Base-by-base conservation (phyloP, 2,888 invertebrate genomes). In the Ormyrus rosae region DNA sequence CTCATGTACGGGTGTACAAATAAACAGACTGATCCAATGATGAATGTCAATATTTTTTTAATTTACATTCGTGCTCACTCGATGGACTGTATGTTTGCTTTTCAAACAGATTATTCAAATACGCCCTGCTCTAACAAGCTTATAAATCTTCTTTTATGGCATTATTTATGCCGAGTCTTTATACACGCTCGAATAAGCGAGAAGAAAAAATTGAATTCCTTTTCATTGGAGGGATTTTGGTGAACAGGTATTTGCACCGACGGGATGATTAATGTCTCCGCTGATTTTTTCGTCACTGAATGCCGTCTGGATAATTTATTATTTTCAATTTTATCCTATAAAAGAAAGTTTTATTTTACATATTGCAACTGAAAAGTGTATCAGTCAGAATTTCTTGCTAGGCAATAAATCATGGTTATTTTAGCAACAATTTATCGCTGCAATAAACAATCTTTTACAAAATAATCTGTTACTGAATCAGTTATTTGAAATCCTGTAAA, bases 221-320 rank as follows among this genome's bases (percentile, higher is more conserved):
- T 50, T 65, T 65, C 63, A 19, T 50, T 45, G 45, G 53, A 45
- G 11, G 56, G 69, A 76, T 11, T 56, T 60, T 9, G 34, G 46
- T 6, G 19, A 75, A 3, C 19, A 53, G 56, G 48, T 67, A 60
- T 13, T 45, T 13, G 11, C 19, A 74, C 67, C 19, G 67, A 60
- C 74, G 61, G 53, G 46, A 46, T 63, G 76, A 76, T 69, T 34
- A 76, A 76, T 48, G 61, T 64, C 56, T 7, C 19, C 46, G 34
- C 6, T 50, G 68, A 34, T 61, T 67, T 69, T 48, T 68, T 64
- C 56, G 63, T 11, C 82, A 80, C 71, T 77, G 81, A 71, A 70
- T 73, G 81, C 78, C 83, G 19, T 84, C 79, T 85, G 83, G 85
- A 86, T 86, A 84, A 84, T 56, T 48, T 63, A 83, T 83, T 85